Evolutionary conservation across 2,888 invertebrate species (phyloP).

Genomic region (Idaea dimidiata): DNA sequence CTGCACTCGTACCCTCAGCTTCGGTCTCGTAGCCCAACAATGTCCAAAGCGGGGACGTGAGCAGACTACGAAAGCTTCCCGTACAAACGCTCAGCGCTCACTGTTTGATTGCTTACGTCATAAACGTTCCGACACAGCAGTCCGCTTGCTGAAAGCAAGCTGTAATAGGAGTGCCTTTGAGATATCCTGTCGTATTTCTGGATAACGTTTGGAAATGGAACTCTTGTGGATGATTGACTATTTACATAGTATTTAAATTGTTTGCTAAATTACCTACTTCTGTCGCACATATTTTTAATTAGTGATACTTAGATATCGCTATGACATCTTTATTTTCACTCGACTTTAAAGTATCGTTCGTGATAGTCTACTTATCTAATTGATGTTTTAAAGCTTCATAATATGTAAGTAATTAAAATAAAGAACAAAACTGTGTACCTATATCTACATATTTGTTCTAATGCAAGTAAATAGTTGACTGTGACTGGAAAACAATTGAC

Average conservation of each 20-base stretch:
- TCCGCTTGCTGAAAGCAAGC: not conserved
- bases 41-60: constrained; percentile 44
- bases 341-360: too few relatives aligned
- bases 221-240: not conserved
- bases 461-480: too few relatives aligned
- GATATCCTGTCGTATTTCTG: not conserved
- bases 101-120: not conserved
- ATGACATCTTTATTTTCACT: too few relatives aligned
- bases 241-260: not conserved
- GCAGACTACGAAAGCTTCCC: constrained; percentile 25
- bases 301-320: too few relatives aligned
- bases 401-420: too few relatives aligned
- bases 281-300: too few relatives aligned
- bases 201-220: not conserved
- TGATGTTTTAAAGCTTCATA: too few relatives aligned
- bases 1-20: constrained; percentile 15
- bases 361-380: too few relatives aligned
- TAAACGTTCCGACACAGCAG: not conserved
- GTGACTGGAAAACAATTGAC: not conserved
- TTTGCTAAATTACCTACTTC: too few relatives aligned
- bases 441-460: too few relatives aligned
- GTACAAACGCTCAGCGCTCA: not conserved
- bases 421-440: too few relatives aligned
- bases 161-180: not conserved
- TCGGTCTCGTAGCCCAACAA: constrained; percentile 19